Conservation (phyloP, 2,113 vertebrate species). For the Setophaga petechia region DNA sequence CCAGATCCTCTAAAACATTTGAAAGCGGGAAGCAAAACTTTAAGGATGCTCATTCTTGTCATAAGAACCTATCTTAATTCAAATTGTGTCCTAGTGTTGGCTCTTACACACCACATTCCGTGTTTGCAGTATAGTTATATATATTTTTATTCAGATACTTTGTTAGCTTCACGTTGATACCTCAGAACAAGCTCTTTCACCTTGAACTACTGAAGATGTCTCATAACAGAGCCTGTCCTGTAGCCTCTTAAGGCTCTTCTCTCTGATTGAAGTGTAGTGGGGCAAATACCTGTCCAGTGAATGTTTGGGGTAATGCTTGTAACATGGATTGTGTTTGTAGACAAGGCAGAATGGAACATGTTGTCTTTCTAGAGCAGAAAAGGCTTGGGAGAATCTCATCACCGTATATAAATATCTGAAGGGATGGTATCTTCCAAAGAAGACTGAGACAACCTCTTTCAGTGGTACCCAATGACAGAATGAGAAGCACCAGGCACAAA, state of each 20-base stretch:
- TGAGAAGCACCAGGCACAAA: not conserved
- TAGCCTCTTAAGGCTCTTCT: not conserved
- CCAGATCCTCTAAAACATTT: not conserved
- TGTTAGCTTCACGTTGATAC: not conserved
- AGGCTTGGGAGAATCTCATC: not conserved
- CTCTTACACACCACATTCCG: not conserved
- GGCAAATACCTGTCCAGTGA: not conserved
- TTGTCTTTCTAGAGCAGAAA: not conserved
- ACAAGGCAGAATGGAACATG: not conserved
- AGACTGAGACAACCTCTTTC: not conserved
- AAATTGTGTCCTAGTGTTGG: not conserved
- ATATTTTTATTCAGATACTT: not conserved
- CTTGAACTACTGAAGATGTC: not conserved
- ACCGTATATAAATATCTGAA: not conserved
- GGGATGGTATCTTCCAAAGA: not conserved
- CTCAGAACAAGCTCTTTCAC: not conserved
- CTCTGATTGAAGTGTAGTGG: not conserved
- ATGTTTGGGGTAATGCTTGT: not conserved
- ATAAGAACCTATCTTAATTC: not conserved
- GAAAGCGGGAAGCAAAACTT: not conserved
- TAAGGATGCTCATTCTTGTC: not conserved
- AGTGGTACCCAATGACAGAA: not conserved
- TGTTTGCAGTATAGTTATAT: not conserved
- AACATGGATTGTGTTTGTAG: not conserved
- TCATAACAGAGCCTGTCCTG: not conserved